A percentile compares a stretch with the other conserved stretches of the same genome.
phyloP scores from a whole-genome alignment of 2,113 vertebrate genomes.

The Trachemys scripta region DNA sequence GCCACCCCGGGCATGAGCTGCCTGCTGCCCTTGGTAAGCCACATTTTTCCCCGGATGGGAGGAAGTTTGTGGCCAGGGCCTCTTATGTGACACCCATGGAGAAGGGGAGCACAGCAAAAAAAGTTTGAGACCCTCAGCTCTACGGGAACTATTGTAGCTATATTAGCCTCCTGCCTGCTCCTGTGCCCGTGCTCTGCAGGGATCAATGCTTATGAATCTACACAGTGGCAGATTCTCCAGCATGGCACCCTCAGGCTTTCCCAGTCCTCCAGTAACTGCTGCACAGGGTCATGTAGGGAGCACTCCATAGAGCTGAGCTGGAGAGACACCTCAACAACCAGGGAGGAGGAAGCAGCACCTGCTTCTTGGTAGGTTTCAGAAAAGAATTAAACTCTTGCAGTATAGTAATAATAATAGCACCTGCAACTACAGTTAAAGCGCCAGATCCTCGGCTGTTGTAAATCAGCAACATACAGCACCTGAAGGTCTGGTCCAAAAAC shows the following conservation, averaged over 20 bases:
- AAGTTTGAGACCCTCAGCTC: no score
- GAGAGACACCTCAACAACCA: rapidly evolving
- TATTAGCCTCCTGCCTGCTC: background rate
- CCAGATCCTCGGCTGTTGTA: rapidly evolving
- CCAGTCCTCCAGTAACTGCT: background rate
- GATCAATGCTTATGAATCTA: background rate
- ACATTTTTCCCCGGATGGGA: no score
- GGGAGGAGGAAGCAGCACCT: rapidly evolving
- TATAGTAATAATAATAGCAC: background rate
- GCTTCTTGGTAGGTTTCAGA: background rate
- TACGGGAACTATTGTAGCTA: background rate
- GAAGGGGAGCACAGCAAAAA: no score
- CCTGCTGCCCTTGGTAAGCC: no score
- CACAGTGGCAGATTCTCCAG: rapidly evolving
- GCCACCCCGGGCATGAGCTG: no score
- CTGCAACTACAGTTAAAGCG: background rate
- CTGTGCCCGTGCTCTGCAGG: rapidly evolving
- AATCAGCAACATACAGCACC: background rate
- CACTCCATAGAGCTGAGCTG: background rate
- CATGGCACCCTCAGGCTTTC: background rate
- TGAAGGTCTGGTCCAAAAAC: background rate
- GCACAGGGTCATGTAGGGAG: background rate
- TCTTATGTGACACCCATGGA: no score
- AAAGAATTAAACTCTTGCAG: background rate
- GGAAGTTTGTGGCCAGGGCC: no score